Percentiles rank a stretch among this genome's conserved stretches.
These are phyloP conservation scores for Euschistus heros DNA, from an alignment of 1,140 invertebrate species.

Conservation along the genomic window DNA sequence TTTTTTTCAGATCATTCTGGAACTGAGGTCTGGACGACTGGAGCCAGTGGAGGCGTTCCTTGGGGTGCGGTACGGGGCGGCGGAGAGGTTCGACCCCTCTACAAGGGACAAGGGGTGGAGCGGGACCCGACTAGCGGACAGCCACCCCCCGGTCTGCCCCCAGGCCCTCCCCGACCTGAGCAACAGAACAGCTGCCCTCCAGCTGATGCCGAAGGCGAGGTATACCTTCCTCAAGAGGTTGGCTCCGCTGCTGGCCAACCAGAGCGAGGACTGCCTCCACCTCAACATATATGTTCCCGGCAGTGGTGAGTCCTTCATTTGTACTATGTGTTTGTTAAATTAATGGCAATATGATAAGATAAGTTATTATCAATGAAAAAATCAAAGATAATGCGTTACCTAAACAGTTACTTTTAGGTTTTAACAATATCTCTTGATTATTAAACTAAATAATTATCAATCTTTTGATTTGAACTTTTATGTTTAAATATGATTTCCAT, in stretches of 20 bases:
- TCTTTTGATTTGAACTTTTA: no score
- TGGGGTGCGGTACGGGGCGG: conserved; percentile 64
- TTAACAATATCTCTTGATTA: no score
- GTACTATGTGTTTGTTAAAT: no score
- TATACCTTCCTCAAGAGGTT: conserved; percentile 54
- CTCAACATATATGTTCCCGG: conserved; percentile 80
- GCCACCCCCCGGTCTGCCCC: conserved; percentile 66
- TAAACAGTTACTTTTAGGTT: no score
- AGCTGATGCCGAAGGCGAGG: conserved; percentile 54
- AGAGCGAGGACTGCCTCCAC: conserved; percentile 82
- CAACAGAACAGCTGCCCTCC: conserved; percentile 56
- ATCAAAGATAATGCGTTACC: no score
- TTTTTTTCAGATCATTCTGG: conserved; percentile 45
- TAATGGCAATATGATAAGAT: no score
- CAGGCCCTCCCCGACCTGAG: conserved; percentile 60
- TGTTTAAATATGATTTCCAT: no score
- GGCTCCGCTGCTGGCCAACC: conserved; percentile 55
- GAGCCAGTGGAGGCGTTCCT: conserved; percentile 71
- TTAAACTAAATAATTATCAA: no score
- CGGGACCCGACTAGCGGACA: conserved; percentile 62
- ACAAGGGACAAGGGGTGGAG: conserved; percentile 52
- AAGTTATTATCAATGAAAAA: no score
- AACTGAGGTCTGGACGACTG: conserved; percentile 60
- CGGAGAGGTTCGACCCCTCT: conserved; percentile 56
- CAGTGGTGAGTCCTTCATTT: conserved; percentile 48